Base-by-base conservation (phyloP, 2,113 vertebrate species). In the Monopterus albus region DNA sequence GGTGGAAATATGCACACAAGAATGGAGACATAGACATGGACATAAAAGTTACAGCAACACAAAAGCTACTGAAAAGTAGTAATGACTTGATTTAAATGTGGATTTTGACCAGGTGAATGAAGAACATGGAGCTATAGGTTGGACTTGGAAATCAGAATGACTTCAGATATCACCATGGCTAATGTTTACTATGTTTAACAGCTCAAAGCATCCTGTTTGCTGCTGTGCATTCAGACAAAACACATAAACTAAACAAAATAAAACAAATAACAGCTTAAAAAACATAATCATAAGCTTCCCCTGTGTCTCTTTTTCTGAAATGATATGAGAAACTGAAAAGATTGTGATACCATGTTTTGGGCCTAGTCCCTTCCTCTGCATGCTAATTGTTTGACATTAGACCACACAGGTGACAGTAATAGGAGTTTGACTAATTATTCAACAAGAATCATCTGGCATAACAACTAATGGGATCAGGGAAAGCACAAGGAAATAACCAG, bases 361-460 rank as follows among this genome's bases (percentile, higher is more conserved):
- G 29, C 29, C 29, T 6, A 31, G 29, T n/a, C 29, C 5, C 15
- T 17, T 39, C 15, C 38, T 17, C 15, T 6, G 38, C 38, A 17
- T 39, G 18, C 38, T 43, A 29, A 31, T 53, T 53, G 2, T 42
- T 10, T n/a, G 39, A 65, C 51, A 65, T 52, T 36, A 53, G 20
- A 40, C 29, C n/a, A 40, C 26, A 14, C 36, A 60, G 28, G 15
- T 51, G 55, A 7, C 7, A 21, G 36, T 31, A 31, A 40, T 31
- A 51, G 29, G 1, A 45, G 42, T 59, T 25, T 26, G 36, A 47
- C 21, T 56, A 14, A 38, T 38, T 11, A 25, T 4, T 17, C 21
- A 11, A 23, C 20, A 36, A 23, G 18, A 23, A 6, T 5, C 29
- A 31, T 31, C 29, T 31, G 29, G 29, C 29, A 31, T 6, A 31